Percentiles rank a stretch among this genome's conserved stretches.
phyloP scores from a whole-genome alignment of 64 coral and sea anemone species.

The Pachyseris speciosa region DNA sequence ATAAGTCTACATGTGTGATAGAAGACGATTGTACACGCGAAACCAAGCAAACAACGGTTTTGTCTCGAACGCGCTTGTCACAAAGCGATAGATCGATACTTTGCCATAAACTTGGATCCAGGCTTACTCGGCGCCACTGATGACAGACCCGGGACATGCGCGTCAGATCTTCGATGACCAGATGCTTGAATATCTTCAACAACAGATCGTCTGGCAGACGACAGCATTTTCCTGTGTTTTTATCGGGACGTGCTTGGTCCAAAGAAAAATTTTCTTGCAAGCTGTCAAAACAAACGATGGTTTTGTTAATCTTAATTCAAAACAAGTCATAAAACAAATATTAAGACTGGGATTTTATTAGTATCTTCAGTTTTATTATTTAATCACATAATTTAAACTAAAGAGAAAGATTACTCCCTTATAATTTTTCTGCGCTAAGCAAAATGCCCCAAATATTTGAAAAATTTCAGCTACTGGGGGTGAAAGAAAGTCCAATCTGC shows the following conservation, averaged over 20 bases:
- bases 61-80: conserved; percentile 19
- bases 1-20: conserved; percentile 65
- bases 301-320: not conserved
- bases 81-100: conserved; percentile 53
- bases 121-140: conserved; percentile 66
- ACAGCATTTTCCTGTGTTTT: not conserved
- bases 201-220: conserved; percentile 58
- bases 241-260: not conserved
- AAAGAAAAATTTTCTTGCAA: not conserved
- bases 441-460: too few relatives aligned
- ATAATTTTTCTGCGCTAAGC: too few relatives aligned
- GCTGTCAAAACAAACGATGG: not conserved
- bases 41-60: conserved; percentile 39
- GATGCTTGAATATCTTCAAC: conserved; percentile 54
- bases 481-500: too few relatives aligned
- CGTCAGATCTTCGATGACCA: conserved; percentile 49
- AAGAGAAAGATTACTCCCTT: too few relatives aligned
- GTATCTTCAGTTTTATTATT: too few relatives aligned
- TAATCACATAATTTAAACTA: too few relatives aligned
- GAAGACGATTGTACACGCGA: conserved; percentile 34
- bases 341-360: too few relatives aligned
- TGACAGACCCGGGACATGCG: conserved; percentile 57
- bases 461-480: too few relatives aligned
- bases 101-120: conserved; percentile 64
- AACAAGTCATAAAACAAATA: too few relatives aligned